Conservation (phyloP, 2,113 vertebrate genomes). For the Baryphthengus martii region DNA sequence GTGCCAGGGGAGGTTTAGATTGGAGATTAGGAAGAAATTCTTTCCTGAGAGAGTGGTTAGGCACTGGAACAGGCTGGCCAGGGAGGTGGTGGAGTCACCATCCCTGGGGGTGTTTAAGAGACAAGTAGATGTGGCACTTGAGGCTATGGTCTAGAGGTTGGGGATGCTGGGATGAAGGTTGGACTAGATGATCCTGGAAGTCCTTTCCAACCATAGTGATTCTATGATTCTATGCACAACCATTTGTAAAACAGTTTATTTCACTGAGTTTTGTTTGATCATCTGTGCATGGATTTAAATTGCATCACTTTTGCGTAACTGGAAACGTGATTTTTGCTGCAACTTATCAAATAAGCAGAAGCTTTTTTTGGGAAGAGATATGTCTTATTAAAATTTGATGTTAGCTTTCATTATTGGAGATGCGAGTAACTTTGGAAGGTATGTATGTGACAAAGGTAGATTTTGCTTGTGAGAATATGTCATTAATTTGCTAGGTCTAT, state of each 20-base stretch:
- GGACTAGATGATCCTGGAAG: no score
- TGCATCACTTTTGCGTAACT: background rate
- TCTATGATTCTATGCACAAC: no score
- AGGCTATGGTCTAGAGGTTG: no score
- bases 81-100: no score
- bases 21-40: no score
- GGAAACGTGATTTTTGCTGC: background rate
- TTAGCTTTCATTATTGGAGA: background rate
- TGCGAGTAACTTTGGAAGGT: background rate
- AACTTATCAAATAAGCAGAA: background rate
- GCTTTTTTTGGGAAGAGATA: background rate
- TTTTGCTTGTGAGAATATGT: background rate
- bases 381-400: background rate
- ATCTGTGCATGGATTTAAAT: background rate
- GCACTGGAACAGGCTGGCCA: no score
- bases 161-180: no score
- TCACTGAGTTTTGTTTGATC: background rate
- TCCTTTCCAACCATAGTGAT: no score
- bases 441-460: background rate
- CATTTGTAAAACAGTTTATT: background rate
- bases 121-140: no score
- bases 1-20: no score
- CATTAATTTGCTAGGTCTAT: background rate
- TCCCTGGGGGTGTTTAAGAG: no score
- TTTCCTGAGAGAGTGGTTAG: no score